These are phyloP conservation scores for Alosa alosa DNA, from an alignment of 2,113 vertebrate genomes.

Conservation along the genomic window DNA sequence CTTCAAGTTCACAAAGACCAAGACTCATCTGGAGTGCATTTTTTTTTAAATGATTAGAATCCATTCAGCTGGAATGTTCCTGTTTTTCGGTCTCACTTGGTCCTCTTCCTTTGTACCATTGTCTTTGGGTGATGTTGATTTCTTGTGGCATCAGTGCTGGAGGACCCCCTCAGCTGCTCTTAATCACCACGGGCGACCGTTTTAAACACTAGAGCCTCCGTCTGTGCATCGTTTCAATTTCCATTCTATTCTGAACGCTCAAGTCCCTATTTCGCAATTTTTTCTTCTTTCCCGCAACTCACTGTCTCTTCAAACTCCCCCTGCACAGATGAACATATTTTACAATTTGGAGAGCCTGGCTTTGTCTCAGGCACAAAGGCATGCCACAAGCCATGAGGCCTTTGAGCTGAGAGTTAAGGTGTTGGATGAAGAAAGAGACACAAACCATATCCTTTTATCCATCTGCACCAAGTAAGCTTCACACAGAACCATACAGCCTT, in stretches of 20 bases:
- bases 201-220: background rate
- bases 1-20: background rate
- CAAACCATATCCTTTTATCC: conserved; percentile 71
- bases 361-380: conserved; percentile 48
- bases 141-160: background rate
- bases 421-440: conserved; percentile 61
- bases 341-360: conserved; percentile 75
- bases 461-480: conserved; percentile 78
- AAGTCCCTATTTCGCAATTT: background rate
- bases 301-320: background rate
- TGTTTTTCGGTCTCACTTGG: background rate
- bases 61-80: background rate
- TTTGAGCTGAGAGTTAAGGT: conserved; percentile 77
- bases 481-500: background rate
- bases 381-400: conserved; percentile 61
- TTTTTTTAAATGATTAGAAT: background rate
- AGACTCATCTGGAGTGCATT: background rate
- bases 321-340: conserved; percentile 77
- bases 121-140: background rate
- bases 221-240: background rate
- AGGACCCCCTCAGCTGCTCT: background rate
- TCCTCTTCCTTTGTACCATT: background rate
- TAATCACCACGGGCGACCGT: background rate
- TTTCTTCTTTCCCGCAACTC: background rate
- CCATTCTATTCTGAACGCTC: background rate